These are phyloP conservation scores for Pristis pectinata DNA, from an alignment of 2,797 vertebrate species.

Conservation along the genomic window DNA sequence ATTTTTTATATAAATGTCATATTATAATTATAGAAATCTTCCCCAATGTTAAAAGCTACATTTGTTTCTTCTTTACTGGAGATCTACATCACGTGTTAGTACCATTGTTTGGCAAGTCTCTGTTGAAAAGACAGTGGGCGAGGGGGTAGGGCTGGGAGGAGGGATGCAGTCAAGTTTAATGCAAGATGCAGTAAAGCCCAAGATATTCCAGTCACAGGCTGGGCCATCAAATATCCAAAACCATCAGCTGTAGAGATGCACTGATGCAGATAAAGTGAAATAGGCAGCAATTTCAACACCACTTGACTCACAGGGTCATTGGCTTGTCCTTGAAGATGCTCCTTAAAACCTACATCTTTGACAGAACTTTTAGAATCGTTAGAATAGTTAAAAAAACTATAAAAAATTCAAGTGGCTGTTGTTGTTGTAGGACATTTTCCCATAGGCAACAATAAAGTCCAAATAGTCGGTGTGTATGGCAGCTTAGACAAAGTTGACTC, in stretches of 20 bases:
- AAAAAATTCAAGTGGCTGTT: neutral
- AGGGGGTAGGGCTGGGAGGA: neutral
- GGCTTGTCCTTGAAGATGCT: neutral
- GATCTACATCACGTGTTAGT: neutral
- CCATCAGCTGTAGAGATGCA: no score
- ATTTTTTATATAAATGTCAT: slow-evolving; percentile 1
- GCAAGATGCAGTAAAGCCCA: neutral
- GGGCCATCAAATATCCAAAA: neutral
- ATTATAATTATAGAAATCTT: neutral
- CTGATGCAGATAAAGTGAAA: neutral
- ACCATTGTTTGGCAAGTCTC: neutral
- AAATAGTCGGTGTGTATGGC: neutral
- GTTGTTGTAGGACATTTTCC: neutral
- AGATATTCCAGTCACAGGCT: neutral
- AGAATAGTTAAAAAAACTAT: neutral
- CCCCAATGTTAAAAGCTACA: neutral
- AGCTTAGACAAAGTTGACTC: no score
- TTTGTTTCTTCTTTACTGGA: neutral
- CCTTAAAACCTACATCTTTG: neutral
- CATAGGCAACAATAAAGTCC: neutral
- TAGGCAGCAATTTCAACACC: neutral
- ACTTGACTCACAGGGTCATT: neutral
- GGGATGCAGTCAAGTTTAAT: neutral
- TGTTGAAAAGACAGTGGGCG: neutral
- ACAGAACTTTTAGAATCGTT: neutral